phyloP scores from a whole-genome alignment of 2,113 vertebrate species.

The Nerophis lumbriciformis region DNA sequence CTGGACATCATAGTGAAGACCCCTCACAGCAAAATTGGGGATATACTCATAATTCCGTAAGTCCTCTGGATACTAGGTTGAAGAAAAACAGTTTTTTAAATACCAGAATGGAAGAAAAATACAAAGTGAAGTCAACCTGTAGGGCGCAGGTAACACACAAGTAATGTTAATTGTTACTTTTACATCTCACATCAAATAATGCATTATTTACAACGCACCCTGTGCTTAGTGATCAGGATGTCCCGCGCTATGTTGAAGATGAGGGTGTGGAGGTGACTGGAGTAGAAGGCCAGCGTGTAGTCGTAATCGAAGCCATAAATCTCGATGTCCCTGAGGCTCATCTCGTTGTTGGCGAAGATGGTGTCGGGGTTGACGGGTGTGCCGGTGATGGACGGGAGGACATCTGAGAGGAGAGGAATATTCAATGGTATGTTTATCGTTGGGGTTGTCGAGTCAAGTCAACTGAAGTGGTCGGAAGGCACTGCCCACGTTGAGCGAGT shows the following conservation, averaged over 20 bases:
- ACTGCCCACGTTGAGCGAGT: too few relatives aligned
- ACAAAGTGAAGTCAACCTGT: background rate
- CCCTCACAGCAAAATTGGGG: slow-evolving; percentile 88
- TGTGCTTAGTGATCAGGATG: slow-evolving; percentile 89
- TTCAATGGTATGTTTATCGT: background rate
- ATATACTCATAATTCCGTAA: slow-evolving; percentile 89
- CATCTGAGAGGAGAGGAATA: slow-evolving; percentile 57
- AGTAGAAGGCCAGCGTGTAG: slow-evolving; percentile 96
- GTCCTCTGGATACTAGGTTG: slow-evolving; percentile 82
- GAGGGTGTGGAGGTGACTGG: slow-evolving; percentile 87
- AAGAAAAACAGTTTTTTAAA: background rate
- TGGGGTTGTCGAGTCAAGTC: background rate
- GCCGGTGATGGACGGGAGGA: slow-evolving; percentile 79
- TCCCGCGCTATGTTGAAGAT: slow-evolving; percentile 94
- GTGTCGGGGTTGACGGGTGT: slow-evolving; percentile 86
- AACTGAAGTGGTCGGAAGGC: too few relatives aligned
- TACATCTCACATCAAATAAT: background rate
- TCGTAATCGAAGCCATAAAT: slow-evolving; percentile 98
- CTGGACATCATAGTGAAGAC: slow-evolving; percentile 96
- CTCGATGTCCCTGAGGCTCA: slow-evolving; percentile 90
- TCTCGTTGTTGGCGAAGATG: slow-evolving; percentile 97
- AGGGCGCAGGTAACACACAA: background rate
- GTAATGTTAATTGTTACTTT: background rate
- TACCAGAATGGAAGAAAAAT: background rate
- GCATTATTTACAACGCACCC: slow-evolving; percentile 64